These are phyloP conservation scores for Colletes collaris DNA, from an alignment of 2,888 invertebrate species.

Conservation along the genomic window DNA sequence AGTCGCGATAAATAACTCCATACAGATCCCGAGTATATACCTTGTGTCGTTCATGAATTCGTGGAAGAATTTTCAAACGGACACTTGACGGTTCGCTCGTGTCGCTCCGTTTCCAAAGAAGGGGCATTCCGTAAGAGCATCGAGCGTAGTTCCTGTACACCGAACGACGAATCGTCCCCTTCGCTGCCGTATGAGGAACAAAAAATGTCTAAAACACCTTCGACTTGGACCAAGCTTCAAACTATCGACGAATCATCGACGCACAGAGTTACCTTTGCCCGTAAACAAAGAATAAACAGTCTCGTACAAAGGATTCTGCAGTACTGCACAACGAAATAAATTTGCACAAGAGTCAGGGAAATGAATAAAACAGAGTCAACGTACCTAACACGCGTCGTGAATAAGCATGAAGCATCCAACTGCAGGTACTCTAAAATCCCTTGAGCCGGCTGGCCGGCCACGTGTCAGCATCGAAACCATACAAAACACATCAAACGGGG, in stretches of 20 bases:
- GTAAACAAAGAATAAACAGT: too few relatives aligned
- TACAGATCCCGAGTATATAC: constrained; percentile 16
- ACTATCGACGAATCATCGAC: too few relatives aligned
- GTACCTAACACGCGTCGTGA: constrained; percentile 26
- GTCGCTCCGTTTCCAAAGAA: constrained; percentile 35
- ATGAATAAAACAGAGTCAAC: constrained; percentile 3
- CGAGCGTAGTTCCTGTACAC: constrained; percentile 63
- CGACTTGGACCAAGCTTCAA: too few relatives aligned
- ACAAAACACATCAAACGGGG: too few relatives aligned
- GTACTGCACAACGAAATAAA: too few relatives aligned
- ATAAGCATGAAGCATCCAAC: too few relatives aligned
- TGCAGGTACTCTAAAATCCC: too few relatives aligned
- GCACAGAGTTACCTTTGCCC: too few relatives aligned
- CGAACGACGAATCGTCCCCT: constrained; percentile 50
- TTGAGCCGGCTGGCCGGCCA: too few relatives aligned
- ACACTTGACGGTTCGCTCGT: background rate
- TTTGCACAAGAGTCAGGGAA: background rate
- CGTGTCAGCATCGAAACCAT: too few relatives aligned
- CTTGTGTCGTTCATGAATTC: constrained; percentile 21
- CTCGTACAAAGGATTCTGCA: too few relatives aligned
- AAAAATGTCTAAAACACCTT: background rate
- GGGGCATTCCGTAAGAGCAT: constrained; percentile 63
- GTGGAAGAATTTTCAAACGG: constrained; percentile 33
- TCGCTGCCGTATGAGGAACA: background rate
- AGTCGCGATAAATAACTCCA: constrained; percentile 36